Percentiles rank a stretch among this genome's conserved stretches.
Evolutionary conservation across 2,888 invertebrate species (phyloP).

Genomic region (Lasius fuliginosus): DNA sequence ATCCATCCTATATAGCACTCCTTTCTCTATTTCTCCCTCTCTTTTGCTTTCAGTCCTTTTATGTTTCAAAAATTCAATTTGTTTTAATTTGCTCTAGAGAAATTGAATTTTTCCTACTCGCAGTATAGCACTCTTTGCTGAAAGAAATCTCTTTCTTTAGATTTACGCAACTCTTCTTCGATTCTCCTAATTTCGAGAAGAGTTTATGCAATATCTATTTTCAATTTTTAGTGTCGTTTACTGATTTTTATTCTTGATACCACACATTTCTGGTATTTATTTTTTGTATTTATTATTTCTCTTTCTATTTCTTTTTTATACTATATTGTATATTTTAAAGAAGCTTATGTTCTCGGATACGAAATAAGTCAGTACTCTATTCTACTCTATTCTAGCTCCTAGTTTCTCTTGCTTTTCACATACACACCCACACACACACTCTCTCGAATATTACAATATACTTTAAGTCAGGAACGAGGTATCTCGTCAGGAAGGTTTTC

Average conservation of each 20-base stretch:
- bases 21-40: not conserved
- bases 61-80: conserved; percentile 1
- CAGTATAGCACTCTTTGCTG: not conserved
- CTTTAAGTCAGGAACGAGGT: not conserved
- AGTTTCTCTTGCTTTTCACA: not conserved
- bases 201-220: not conserved
- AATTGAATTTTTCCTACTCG: not conserved
- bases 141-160: not conserved
- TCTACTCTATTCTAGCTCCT: not conserved
- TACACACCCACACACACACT: not conserved
- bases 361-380: not conserved
- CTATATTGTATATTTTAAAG: not conserved
- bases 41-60: not conserved
- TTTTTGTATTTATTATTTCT: not conserved
- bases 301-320: not conserved
- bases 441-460: conserved; percentile 33
- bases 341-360: not conserved
- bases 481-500: conserved; percentile 10
- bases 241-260: not conserved
- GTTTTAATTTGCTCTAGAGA: not conserved
- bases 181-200: not conserved
- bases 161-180: not conserved
- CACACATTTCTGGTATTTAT: not conserved
- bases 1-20: not conserved
- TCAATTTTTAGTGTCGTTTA: not conserved